These are phyloP conservation scores for Polyommatus iphigenia DNA, from an alignment of 2,888 invertebrate species.

Conservation along the genomic window DNA sequence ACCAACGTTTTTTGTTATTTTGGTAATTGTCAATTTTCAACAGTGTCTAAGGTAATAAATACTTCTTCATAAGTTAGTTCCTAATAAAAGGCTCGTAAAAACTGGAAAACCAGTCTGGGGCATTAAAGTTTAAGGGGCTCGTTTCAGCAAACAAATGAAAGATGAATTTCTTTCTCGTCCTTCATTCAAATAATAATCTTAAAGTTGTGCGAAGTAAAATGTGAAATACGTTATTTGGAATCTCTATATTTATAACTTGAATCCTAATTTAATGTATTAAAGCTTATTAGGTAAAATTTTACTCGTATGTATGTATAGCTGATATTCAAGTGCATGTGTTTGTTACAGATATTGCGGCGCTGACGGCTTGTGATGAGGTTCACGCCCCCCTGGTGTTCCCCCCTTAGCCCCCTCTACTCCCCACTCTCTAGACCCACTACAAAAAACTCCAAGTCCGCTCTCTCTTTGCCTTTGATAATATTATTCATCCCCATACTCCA, in stretches of 20 bases:
- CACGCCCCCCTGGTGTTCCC: slow-evolving; percentile 51
- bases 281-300: not conserved
- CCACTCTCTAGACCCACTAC: slow-evolving; percentile 63
- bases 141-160: not conserved
- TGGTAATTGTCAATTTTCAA: not conserved
- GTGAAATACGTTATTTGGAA: not conserved
- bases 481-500: slow-evolving; percentile 52
- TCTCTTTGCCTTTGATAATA: slow-evolving; percentile 50
- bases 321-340: slow-evolving; percentile 33
- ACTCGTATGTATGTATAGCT: not conserved
- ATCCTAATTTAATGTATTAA: not conserved
- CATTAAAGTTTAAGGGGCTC: not conserved
- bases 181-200: not conserved
- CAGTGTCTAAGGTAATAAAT: not conserved
- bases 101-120: not conserved
- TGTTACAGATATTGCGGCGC: slow-evolving; percentile 45
- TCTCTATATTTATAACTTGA: not conserved
- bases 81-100: not conserved
- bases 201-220: not conserved
- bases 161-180: not conserved
- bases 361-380: slow-evolving; percentile 68
- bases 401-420: slow-evolving; percentile 58
- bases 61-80: not conserved
- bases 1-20: too few species aligned
- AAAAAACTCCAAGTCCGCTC: slow-evolving; percentile 52